Evolutionary conservation across 2,888 invertebrate species (phyloP).

Genomic region (Tenthredo livida): DNA sequence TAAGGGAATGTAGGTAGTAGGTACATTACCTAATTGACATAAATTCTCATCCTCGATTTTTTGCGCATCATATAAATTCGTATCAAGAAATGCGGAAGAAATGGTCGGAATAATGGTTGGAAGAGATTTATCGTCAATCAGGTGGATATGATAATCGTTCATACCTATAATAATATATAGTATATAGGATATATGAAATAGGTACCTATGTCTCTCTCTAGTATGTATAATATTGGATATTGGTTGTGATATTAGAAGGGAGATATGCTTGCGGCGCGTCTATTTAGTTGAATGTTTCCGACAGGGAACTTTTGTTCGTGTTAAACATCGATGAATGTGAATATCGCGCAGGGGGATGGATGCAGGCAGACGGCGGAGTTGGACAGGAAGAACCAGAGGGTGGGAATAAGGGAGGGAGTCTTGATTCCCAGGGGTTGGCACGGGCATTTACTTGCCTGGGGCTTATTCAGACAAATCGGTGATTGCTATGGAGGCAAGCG

Average conservation of each 20-base stretch:
- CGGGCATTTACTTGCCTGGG: conserved; percentile 75
- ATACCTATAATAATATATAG: too few species aligned
- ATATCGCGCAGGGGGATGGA: conserved; percentile 38
- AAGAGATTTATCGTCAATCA: background rate
- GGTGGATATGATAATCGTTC: background rate
- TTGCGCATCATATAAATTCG: background rate
- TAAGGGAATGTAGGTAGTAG: background rate
- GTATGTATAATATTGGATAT: background rate
- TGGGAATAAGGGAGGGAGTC: conserved; percentile 54
- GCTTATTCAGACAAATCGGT: conserved; percentile 77
- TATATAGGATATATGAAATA: background rate
- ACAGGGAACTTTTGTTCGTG: conserved; percentile 63
- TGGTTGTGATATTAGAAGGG: background rate
- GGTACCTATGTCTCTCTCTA: background rate
- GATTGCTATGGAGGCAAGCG: conserved; percentile 75
- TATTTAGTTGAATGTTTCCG: conserved; percentile 52
- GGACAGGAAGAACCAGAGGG: conserved; percentile 46
- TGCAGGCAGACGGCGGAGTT: conserved; percentile 49
- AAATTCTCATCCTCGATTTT: background rate
- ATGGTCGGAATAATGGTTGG: background rate
- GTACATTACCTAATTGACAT: background rate
- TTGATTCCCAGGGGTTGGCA: conserved; percentile 74
- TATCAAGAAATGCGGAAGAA: background rate
- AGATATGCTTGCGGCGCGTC: conserved; percentile 37
- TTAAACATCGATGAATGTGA: conserved; percentile 72